Conservation (phyloP, 2,113 vertebrate species). For the Emydura subglobosa region DNA sequence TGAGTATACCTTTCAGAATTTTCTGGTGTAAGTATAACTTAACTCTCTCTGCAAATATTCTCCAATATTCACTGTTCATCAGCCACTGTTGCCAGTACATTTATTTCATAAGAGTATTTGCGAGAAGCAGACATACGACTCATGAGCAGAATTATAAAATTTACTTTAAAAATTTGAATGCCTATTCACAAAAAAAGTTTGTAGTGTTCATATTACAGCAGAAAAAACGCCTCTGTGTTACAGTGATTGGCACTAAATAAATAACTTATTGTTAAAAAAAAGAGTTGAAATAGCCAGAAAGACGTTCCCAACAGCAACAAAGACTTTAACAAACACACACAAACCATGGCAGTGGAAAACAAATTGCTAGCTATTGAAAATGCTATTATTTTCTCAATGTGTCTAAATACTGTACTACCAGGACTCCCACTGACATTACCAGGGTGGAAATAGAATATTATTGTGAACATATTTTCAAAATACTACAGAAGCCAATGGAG, state of each 20-base stretch:
- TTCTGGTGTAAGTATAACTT: not conserved
- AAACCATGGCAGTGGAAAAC: conserved; percentile 64
- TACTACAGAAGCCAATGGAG: conserved; percentile 60
- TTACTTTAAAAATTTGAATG: conserved; percentile 19
- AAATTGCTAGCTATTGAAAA: conserved; percentile 79
- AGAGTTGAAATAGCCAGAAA: conserved; percentile 63
- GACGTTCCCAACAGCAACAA: conserved; percentile 63
- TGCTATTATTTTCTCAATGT: conserved; percentile 77
- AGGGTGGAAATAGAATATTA: conserved; percentile 72
- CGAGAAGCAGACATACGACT: not conserved
- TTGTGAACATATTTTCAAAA: conserved; percentile 71
- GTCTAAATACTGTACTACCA: conserved; percentile 68
- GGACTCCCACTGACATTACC: conserved; percentile 69
- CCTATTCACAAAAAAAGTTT: conserved; percentile 43
- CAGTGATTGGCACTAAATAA: conserved; percentile 29
- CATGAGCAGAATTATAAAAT: not conserved
- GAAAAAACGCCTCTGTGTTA: not conserved
- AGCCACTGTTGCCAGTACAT: not conserved
- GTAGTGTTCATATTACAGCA: conserved; percentile 25
- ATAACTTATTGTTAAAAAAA: conserved; percentile 40
- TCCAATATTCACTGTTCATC: not conserved
- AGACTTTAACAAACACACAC: conserved; percentile 60
- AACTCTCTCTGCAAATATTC: not conserved
- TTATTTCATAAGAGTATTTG: not conserved
- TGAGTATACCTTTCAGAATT: not conserved